Percentiles rank a stretch among this genome's conserved stretches.
phyloP scores from a whole-genome alignment of 1,140 invertebrate genomes.

The Dufourea novaeangliae region DNA sequence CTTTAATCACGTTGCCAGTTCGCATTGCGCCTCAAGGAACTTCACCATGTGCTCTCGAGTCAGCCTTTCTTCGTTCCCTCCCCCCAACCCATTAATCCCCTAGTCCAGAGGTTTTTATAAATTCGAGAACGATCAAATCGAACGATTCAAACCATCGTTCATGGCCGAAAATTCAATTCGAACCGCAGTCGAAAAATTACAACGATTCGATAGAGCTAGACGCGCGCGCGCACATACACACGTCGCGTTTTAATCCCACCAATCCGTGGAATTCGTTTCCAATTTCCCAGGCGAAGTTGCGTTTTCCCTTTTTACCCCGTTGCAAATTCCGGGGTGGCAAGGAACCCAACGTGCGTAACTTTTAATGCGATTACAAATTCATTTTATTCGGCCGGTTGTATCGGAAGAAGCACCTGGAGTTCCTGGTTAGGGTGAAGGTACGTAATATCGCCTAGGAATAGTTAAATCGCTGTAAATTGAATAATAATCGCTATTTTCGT shows the following conservation, averaged over 20 bases:
- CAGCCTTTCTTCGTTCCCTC: background rate
- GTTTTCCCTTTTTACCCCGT: background rate
- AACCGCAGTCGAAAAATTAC: too few species aligned
- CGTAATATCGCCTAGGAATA: too few species aligned
- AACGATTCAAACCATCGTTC: background rate
- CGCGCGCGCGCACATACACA: too few species aligned
- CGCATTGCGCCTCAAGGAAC: slow-evolving; percentile 43
- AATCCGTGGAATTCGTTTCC: background rate
- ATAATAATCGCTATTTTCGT: too few species aligned
- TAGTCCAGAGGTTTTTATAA: slow-evolving; percentile 1
- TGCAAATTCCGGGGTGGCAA: background rate
- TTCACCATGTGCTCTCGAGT: background rate
- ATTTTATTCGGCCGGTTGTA: background rate
- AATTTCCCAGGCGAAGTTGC: background rate
- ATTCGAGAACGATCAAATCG: background rate
- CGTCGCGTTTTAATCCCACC: too few species aligned
- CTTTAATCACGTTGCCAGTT: slow-evolving; percentile 69
- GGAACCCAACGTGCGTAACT: background rate
- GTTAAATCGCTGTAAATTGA: too few species aligned
- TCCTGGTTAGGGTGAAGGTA: too few species aligned
- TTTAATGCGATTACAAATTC: background rate
- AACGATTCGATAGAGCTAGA: too few species aligned
- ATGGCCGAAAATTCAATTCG: too few species aligned
- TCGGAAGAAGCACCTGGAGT: background rate
- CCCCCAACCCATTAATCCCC: background rate